Conservation (phyloP, 2,113 vertebrate species). For the Corapipo altera region DNA sequence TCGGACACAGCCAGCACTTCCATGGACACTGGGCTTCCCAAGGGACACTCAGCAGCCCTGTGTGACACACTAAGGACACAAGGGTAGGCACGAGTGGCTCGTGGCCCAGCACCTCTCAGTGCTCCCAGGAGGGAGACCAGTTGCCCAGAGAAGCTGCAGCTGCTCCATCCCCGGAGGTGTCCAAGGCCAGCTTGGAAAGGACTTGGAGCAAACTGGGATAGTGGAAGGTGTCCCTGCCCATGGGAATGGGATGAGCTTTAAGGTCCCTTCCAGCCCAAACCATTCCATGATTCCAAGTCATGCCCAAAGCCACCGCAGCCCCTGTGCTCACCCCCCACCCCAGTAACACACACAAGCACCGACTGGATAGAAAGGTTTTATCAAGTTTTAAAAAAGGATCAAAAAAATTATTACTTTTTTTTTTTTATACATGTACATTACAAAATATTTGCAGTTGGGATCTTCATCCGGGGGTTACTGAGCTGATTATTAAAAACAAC, state of each 20-base stretch:
- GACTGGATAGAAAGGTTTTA: constrained; percentile 47
- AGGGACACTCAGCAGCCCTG: neutral
- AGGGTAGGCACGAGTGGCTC: fast-evolving
- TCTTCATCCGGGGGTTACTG: neutral
- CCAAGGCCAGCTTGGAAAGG: neutral
- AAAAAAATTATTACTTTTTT: neutral
- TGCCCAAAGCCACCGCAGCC: neutral
- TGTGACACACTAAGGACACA: fast-evolving
- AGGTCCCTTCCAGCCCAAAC: neutral
- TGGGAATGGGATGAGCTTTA: neutral
- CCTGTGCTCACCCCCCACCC: neutral
- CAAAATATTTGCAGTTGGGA: neutral
- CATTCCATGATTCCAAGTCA: neutral
- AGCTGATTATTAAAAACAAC: neutral
- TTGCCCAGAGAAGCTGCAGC: neutral
- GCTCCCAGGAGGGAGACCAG: fast-evolving
- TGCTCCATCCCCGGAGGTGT: neutral
- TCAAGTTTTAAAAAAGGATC: constrained; percentile 52
- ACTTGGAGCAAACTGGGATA: fast-evolving
- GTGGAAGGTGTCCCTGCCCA: neutral
- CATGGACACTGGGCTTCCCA: neutral
- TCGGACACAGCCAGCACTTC: neutral
- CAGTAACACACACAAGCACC: neutral
- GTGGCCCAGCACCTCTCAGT: fast-evolving
- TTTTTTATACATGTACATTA: constrained; percentile 22